Evolutionary conservation across 2,797 vertebrate species (phyloP).

Genomic region (Gallinago stenura): DNA sequence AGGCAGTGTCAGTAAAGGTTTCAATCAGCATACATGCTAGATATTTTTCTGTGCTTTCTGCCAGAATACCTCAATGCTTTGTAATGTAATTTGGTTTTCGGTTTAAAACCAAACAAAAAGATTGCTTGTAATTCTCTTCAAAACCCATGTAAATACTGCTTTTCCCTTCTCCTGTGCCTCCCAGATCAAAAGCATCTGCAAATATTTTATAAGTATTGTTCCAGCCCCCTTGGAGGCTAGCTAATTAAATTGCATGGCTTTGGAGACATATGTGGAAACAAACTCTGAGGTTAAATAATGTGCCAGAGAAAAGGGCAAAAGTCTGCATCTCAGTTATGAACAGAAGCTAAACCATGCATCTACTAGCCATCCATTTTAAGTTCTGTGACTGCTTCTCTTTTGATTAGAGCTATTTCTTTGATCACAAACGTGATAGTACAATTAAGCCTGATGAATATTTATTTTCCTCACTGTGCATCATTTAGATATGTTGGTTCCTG

Average conservation of each 20-base stretch:
- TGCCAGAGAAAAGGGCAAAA: neutral
- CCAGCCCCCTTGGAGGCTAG: neutral
- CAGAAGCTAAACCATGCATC: neutral
- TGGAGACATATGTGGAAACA: neutral
- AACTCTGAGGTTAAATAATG: neutral
- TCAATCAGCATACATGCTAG: neutral
- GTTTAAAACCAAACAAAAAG: constrained; percentile 22
- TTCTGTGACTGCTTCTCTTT: neutral
- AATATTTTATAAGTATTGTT: constrained; percentile 10
- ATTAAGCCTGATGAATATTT: neutral
- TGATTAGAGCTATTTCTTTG: neutral
- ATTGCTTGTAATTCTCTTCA: neutral
- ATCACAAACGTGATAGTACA: neutral
- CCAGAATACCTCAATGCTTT: neutral
- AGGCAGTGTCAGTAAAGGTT: neutral
- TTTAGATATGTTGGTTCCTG: neutral
- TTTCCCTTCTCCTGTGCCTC: constrained; percentile 8
- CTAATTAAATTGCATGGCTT: constrained; percentile 11
- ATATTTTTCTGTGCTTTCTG: neutral
- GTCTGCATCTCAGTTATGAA: neutral
- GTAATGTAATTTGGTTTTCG: neutral
- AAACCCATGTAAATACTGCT: neutral
- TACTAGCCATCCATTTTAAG: neutral
- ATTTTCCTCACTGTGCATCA: neutral
- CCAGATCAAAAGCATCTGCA: constrained; percentile 19